These are phyloP conservation scores for Cladorhizidae sp. DNA, from an alignment of 37 sponge, comb jelly and placozoan species.

Conservation along the genomic window DNA sequence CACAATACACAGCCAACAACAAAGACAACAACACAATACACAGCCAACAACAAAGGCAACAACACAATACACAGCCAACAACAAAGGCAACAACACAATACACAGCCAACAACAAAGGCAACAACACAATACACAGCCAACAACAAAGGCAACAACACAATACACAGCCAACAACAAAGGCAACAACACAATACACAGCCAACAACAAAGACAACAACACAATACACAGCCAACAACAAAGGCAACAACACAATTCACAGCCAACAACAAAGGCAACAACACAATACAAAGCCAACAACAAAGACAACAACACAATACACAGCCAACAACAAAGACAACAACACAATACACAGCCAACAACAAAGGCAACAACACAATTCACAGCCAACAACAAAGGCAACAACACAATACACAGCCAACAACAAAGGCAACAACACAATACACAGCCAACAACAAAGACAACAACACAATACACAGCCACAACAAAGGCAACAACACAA, in stretches of 20 bases:
- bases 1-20: no score
- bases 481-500: neutral
- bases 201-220: neutral
- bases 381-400: neutral
- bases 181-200: no score
- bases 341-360: neutral
- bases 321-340: no score
- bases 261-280: no score
- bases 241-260: neutral
- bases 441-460: neutral
- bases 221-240: neutral
- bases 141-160: neutral
- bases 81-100: neutral
- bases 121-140: no score
- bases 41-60: neutral
- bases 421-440: neutral
- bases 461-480: no score
- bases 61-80: no score
- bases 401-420: no score
- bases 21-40: neutral
- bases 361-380: neutral
- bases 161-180: neutral
- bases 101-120: neutral
- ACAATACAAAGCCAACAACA: neutral
- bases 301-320: neutral